Evolutionary conservation across 2,888 invertebrate genomes (phyloP).

Genomic region (Gasteruption jaculator): DNA sequence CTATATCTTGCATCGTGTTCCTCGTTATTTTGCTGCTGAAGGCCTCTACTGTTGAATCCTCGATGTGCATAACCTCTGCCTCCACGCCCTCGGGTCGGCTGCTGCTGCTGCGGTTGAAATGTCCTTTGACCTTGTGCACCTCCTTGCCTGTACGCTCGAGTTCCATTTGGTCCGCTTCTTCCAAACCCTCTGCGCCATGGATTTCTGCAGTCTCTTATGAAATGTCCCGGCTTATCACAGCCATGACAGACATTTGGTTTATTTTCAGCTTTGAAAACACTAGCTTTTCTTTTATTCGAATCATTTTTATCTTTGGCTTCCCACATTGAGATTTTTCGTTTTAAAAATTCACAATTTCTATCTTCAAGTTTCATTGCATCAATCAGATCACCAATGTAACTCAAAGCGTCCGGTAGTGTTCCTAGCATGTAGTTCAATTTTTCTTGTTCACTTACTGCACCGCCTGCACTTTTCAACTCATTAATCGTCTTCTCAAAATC

Average conservation of each 20-base stretch:
- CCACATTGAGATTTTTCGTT: slow-evolving; percentile 23
- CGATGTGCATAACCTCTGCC: too few relatives aligned
- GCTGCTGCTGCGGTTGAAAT: too few relatives aligned
- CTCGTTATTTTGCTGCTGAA: too few relatives aligned
- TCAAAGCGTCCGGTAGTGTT: slow-evolving; percentile 25
- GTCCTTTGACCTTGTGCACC: too few relatives aligned
- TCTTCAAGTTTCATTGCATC: slow-evolving; percentile 26
- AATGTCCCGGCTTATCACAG: slow-evolving; percentile 16
- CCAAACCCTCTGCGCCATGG: neutral
- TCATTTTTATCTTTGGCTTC: slow-evolving; percentile 10
- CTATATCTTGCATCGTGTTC: too few relatives aligned
- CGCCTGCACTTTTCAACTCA: slow-evolving; percentile 25
- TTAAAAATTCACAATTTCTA: slow-evolving; percentile 27
- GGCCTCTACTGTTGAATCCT: too few relatives aligned
- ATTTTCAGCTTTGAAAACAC: slow-evolving; percentile 14
- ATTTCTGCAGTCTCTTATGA: neutral
- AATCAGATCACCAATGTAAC: slow-evolving; percentile 29
- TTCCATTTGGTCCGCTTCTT: too few relatives aligned
- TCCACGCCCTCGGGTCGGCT: too few relatives aligned
- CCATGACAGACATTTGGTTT: slow-evolving; percentile 11
- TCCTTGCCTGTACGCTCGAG: too few relatives aligned
- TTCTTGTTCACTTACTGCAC: slow-evolving; percentile 24
- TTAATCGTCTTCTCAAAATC: slow-evolving; percentile 26
- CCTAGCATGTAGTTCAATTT: slow-evolving; percentile 30
- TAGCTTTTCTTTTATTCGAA: slow-evolving; percentile 11